Evolutionary conservation across 2,113 vertebrate species (phyloP).

Genomic region (Stigmatopora argus): DNA sequence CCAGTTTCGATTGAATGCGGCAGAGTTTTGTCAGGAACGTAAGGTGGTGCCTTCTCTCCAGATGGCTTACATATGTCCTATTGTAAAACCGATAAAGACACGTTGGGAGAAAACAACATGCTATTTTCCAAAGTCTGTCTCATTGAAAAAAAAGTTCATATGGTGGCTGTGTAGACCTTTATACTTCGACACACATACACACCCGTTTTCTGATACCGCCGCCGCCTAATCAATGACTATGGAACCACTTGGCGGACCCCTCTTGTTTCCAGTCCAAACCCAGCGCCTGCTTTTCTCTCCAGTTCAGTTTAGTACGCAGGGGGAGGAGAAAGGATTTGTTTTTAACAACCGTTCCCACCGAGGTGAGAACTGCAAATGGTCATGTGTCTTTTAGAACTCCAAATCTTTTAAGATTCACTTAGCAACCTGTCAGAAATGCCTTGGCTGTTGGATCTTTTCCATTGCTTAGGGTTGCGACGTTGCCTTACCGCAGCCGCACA

Average conservation of each 20-base stretch:
- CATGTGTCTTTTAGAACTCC: background rate
- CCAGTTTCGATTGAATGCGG: too few relatives aligned
- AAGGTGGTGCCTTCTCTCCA: background rate
- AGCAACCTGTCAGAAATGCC: background rate
- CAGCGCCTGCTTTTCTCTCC: slow-evolving; percentile 38
- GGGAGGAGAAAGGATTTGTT: slow-evolving; percentile 35
- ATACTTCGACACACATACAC: slow-evolving; percentile 15
- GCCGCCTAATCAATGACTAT: slow-evolving; percentile 36
- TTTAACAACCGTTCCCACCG: slow-evolving; percentile 24
- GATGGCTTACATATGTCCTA: too few relatives aligned
- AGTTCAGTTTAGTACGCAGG: slow-evolving; percentile 21
- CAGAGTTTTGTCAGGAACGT: too few relatives aligned
- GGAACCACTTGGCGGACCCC: slow-evolving; percentile 33
- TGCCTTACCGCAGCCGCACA: slow-evolving; percentile 7
- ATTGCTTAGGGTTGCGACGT: background rate
- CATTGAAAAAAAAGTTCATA: background rate
- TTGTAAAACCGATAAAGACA: too few relatives aligned
- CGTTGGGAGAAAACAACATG: too few relatives aligned
- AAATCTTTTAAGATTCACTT: background rate
- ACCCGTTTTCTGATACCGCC: slow-evolving; percentile 27
- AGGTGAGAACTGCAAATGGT: slow-evolving; percentile 46
- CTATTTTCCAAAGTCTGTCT: background rate
- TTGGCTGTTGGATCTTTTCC: slow-evolving; percentile 17
- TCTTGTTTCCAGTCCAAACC: slow-evolving; percentile 48
- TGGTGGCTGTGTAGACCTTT: background rate